A percentile compares a stretch with the other conserved stretches of the same genome.
These are phyloP conservation scores for Saccopteryx leptura DNA, from an alignment of 2,113 vertebrate species.

Conservation along the genomic window DNA sequence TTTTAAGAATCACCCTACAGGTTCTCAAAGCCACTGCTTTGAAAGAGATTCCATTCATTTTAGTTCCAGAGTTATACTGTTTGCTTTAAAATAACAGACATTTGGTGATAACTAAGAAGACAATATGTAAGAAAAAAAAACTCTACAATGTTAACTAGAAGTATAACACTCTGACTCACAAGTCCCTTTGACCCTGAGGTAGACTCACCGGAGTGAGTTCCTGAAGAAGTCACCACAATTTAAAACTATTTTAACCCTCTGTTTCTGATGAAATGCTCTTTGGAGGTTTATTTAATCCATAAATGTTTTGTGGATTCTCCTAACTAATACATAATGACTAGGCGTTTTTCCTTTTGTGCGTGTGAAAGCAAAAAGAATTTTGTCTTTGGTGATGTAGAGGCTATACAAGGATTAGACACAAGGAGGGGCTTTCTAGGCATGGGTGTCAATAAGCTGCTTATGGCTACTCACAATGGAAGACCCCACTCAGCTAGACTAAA, in stretches of 20 bases:
- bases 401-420: not conserved
- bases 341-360: not conserved
- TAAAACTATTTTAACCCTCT: not conserved
- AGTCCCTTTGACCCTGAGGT: not conserved
- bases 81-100: not conserved
- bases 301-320: not conserved
- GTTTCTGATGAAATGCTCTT: not conserved
- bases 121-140: not conserved
- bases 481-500: not conserved
- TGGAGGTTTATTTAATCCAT: not conserved
- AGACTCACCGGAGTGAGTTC: not conserved
- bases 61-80: conserved; percentile 25
- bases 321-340: not conserved
- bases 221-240: not conserved
- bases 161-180: not conserved
- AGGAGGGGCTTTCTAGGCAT: not conserved
- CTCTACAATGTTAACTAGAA: not conserved
- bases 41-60: conserved; percentile 8
- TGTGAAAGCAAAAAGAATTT: not conserved
- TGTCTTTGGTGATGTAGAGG: not conserved
- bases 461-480: not conserved
- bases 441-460: not conserved
- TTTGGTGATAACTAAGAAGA: conserved; percentile 19
- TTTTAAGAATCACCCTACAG: not conserved
- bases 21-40: conserved; percentile 28